These are phyloP conservation scores for Epinephelus malabaricus DNA, from an alignment of 2,797 vertebrate species.

Conservation along the genomic window DNA sequence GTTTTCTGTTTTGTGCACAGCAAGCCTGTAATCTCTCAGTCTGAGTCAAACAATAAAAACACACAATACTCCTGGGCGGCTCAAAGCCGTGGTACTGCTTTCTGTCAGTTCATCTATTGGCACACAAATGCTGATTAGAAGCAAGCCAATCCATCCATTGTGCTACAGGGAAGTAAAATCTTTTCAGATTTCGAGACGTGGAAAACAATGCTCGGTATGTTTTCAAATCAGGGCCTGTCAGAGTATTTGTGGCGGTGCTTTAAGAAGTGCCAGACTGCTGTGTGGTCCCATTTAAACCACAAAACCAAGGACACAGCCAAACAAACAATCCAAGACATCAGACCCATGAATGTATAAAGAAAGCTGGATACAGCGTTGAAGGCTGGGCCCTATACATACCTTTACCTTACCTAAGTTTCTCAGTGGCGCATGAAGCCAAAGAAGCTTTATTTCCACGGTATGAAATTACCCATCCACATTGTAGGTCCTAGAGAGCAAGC, in stretches of 20 bases:
- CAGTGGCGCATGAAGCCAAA: no score
- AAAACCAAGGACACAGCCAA: constrained; percentile 33
- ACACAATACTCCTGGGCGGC: constrained; percentile 43
- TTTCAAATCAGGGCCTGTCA: constrained; percentile 31
- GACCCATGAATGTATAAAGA: not conserved
- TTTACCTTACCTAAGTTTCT: no score
- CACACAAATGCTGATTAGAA: constrained; percentile 43
- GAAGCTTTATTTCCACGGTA: no score
- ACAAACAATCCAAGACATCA: constrained; percentile 15
- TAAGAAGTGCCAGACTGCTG: not conserved
- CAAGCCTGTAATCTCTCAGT: constrained; percentile 58
- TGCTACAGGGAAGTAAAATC: constrained; percentile 20
- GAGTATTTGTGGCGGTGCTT: not conserved
- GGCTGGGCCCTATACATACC: no score
- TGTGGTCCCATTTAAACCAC: constrained; percentile 6
- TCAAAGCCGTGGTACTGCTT: constrained; percentile 37
- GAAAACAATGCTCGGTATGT: constrained; percentile 12
- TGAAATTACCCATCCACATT: no score
- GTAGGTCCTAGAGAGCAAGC: no score
- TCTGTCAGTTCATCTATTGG: constrained; percentile 49
- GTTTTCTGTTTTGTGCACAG: constrained; percentile 31
- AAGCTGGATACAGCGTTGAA: no score
- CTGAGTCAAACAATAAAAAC: constrained; percentile 60
- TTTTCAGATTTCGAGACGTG: not conserved
- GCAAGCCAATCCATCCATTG: constrained; percentile 33